These are phyloP conservation scores for Riparia riparia DNA, from an alignment of 2,113 vertebrate species.

Conservation along the genomic window DNA sequence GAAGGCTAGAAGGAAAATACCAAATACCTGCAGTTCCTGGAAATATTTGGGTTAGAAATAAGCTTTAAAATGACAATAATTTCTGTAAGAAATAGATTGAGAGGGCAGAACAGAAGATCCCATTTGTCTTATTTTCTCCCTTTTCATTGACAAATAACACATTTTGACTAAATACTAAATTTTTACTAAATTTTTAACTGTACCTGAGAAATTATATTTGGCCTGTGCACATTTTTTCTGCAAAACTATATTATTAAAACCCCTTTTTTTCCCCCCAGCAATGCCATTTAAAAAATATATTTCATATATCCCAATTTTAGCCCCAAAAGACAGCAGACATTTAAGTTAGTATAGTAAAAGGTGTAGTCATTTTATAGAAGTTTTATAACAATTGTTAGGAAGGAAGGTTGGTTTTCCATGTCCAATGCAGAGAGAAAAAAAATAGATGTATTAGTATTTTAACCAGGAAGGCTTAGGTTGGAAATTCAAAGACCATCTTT, in stretches of 20 bases:
- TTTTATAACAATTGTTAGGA: background rate
- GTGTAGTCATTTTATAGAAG: background rate
- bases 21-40: background rate
- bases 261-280: fast-evolving
- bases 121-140: background rate
- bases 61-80: background rate
- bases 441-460: background rate
- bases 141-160: background rate
- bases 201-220: background rate
- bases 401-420: background rate
- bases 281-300: background rate
- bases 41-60: background rate
- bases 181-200: background rate
- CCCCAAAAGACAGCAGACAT: background rate
- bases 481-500: background rate
- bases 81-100: background rate
- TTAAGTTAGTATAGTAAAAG: background rate
- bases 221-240: fast-evolving
- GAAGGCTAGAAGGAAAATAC: background rate
- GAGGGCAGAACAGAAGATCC: background rate
- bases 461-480: background rate
- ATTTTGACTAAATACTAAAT: background rate
- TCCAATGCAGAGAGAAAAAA: background rate
- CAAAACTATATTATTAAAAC: background rate
- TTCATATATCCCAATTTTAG: background rate